phyloP scores from a whole-genome alignment of 2,113 vertebrate genomes.

The Sebastes schlegelii region DNA sequence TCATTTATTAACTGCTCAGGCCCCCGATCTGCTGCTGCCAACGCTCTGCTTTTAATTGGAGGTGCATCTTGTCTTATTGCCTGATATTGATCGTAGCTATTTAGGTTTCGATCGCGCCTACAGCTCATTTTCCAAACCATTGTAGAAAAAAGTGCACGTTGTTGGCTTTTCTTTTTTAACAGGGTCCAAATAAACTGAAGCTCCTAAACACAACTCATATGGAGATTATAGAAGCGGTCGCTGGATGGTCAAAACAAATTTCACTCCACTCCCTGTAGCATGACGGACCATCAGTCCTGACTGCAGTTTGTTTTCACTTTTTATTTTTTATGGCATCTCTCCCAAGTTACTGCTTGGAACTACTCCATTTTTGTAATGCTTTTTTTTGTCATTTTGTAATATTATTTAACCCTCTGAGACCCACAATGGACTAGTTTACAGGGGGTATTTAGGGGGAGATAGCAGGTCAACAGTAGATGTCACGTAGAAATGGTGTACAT shows the following conservation, averaged over 20 bases:
- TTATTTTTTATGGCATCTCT: background rate
- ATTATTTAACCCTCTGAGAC: background rate
- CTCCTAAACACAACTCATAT: conserved; percentile 5
- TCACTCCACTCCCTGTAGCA: background rate
- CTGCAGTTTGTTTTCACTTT: background rate
- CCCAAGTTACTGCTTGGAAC: background rate
- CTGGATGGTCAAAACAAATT: conserved; percentile 11
- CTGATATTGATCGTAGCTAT: conserved; percentile 43
- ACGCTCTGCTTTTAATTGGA: conserved; percentile 46
- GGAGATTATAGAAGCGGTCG: conserved; percentile 2
- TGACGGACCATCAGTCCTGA: conserved; percentile 6
- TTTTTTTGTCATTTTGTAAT: background rate
- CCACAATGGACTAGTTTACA: no score
- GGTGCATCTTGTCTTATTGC: conserved; percentile 40
- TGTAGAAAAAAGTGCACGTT: conserved; percentile 7
- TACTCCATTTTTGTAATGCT: background rate
- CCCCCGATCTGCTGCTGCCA: background rate
- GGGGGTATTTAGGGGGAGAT: no score
- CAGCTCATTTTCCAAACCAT: conserved; percentile 1
- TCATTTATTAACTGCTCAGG: conserved; percentile 44
- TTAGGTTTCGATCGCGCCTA: conserved; percentile 29
- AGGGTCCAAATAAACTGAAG: background rate
- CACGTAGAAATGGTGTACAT: no score
- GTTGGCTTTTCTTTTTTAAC: background rate
- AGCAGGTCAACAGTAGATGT: no score